Conservation (phyloP, 2,888 invertebrate genomes). For the Incurvaria masculella region DNA sequence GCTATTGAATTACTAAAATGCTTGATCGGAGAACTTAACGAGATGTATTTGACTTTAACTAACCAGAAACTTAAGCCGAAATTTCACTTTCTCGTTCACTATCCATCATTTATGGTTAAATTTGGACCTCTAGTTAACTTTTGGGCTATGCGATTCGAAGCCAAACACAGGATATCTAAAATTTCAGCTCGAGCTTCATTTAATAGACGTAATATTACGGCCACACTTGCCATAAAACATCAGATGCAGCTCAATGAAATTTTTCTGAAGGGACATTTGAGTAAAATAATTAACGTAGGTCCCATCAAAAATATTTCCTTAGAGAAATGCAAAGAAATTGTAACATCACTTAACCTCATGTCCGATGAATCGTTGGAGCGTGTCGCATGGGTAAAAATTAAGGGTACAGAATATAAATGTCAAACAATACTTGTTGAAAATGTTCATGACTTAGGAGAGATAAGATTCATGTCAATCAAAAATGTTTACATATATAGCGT, state of each 20-base stretch:
- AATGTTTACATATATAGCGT: background rate
- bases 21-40: background rate
- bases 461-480: background rate
- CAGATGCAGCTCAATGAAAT: constrained; percentile 10
- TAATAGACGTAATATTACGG: constrained; percentile 10
- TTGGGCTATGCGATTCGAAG: constrained; percentile 4
- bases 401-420: background rate
- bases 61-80: too few species aligned
- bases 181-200: constrained; percentile 10
- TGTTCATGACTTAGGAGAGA: background rate
- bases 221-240: constrained; percentile 9
- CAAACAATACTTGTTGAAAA: background rate
- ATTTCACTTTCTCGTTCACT: background rate
- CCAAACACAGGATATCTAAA: constrained; percentile 11
- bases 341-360: background rate
- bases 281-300: too few species aligned
- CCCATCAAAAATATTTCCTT: too few species aligned
- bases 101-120: background rate
- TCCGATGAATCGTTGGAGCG: too few species aligned
- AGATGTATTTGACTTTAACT: background rate
- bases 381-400: background rate
- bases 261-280: constrained; percentile 6
- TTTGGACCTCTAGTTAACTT: constrained; percentile 3
- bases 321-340: background rate
- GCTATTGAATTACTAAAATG: background rate